phyloP scores from a whole-genome alignment of 2,888 invertebrate genomes.

The Halocaridina rubra region DNA sequence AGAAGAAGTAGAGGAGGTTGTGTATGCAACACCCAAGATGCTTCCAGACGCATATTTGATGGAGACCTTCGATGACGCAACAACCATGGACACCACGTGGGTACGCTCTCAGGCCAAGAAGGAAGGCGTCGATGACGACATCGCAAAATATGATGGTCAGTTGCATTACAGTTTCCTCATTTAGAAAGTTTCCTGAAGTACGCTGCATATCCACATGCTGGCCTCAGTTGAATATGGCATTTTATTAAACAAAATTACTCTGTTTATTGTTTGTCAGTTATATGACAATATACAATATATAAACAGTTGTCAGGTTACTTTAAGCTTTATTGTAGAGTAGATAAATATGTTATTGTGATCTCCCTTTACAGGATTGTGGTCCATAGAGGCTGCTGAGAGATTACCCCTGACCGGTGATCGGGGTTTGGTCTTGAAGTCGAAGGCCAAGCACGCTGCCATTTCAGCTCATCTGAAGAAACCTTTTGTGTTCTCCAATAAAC shows the following conservation, averaged over 20 bases:
- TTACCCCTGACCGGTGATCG: slow-evolving; percentile 85
- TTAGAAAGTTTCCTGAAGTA: too few species aligned
- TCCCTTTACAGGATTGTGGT: slow-evolving; percentile 70
- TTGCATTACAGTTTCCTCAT: too few species aligned
- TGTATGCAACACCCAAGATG: slow-evolving; percentile 80
- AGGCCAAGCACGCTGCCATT: slow-evolving; percentile 97
- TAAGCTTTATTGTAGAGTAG: too few species aligned
- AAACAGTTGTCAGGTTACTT: too few species aligned
- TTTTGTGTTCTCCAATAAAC: slow-evolving; percentile 84
- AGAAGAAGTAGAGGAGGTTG: slow-evolving; percentile 68
- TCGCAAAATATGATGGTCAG: slow-evolving; percentile 93
- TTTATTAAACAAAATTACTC: too few species aligned
- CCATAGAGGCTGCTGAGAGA: slow-evolving; percentile 80
- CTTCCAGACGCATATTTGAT: slow-evolving; percentile 78
- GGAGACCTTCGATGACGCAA: slow-evolving; percentile 87
- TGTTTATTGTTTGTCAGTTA: too few species aligned
- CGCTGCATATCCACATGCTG: too few species aligned
- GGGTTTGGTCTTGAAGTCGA: slow-evolving; percentile 90
- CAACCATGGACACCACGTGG: slow-evolving; percentile 83
- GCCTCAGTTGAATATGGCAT: too few species aligned
- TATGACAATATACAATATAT: too few species aligned
- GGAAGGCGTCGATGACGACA: slow-evolving; percentile 84
- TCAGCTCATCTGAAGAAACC: slow-evolving; percentile 81
- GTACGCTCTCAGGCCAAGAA: slow-evolving; percentile 90
- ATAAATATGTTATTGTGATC: too few species aligned